Conservation (phyloP, 1,140 invertebrate genomes). For the Leptopilina boulardi region DNA sequence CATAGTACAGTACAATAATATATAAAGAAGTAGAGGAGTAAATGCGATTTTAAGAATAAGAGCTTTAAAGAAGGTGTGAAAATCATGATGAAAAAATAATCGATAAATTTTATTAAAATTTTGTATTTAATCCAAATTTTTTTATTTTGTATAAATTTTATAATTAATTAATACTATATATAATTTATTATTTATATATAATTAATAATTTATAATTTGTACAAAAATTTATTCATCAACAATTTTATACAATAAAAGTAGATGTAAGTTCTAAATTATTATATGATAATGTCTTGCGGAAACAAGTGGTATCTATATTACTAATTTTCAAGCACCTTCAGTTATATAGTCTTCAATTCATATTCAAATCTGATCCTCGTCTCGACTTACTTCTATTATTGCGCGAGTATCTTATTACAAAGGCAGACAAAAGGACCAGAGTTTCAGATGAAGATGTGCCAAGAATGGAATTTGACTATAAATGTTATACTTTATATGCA, state of each 20-base stretch:
- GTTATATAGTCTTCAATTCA: constrained; percentile 6
- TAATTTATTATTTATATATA: no score
- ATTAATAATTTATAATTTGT: neutral
- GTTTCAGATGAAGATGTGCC: constrained; percentile 27
- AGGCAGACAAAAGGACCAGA: constrained; percentile 24
- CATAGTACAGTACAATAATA: constrained; percentile 66
- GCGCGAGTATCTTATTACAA: constrained; percentile 27
- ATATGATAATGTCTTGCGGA: constrained; percentile 4
- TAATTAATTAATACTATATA: no score
- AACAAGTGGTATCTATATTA: constrained; percentile 26
- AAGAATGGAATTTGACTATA: constrained; percentile 27
- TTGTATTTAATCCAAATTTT: no score
- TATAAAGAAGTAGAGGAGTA: constrained; percentile 70
- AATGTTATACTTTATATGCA: constrained; percentile 32
- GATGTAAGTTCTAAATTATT: neutral
- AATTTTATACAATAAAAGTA: no score
- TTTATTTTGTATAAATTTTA: no score
- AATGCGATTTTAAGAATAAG: constrained; percentile 69
- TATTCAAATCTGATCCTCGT: constrained; percentile 33
- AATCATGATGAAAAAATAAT: constrained; percentile 56
- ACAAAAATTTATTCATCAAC: no score
- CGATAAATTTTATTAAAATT: no score
- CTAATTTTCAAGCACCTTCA: constrained; percentile 29
- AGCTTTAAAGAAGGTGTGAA: constrained; percentile 35
- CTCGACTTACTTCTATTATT: constrained; percentile 28